Conservation (phyloP, 2,888 invertebrate genomes). For the Stratiomys singularior region DNA sequence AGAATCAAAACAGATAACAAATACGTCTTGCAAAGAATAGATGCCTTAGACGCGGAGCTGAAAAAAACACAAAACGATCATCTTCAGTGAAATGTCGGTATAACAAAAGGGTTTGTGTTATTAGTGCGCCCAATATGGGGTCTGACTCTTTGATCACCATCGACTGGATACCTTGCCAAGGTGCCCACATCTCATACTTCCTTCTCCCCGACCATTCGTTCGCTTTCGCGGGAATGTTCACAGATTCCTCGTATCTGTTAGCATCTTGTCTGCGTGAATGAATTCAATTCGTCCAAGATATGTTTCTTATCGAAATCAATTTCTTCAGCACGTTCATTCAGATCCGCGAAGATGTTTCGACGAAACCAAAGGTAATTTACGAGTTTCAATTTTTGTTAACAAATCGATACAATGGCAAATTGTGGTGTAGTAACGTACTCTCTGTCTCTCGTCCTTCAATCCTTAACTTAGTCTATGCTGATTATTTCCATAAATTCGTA, state of each 20-base stretch:
- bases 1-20: neutral
- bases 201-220: neutral
- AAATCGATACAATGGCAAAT: constrained; percentile 32
- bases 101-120: constrained; percentile 35
- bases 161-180: constrained; percentile 6
- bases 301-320: constrained; percentile 28
- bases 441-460: too few species aligned
- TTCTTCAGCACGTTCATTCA: constrained; percentile 2
- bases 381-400: constrained; percentile 40
- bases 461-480: too few species aligned
- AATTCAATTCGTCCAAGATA: constrained; percentile 15
- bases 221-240: neutral
- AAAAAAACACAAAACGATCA: constrained; percentile 14
- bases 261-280: constrained; percentile 16
- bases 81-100: constrained; percentile 18
- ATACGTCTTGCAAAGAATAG: neutral
- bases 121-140: constrained; percentile 33
- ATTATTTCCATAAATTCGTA: too few species aligned
- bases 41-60: neutral
- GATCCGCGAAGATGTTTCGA: neutral
- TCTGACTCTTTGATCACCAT: constrained; percentile 24
- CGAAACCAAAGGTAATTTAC: constrained; percentile 16
- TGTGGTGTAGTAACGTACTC: neutral
- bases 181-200: neutral
- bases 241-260: too few species aligned